Evolutionary conservation across 92 coral and sea anemone species (phyloP).

Genomic region (Umimayanthus chanpuru): DNA sequence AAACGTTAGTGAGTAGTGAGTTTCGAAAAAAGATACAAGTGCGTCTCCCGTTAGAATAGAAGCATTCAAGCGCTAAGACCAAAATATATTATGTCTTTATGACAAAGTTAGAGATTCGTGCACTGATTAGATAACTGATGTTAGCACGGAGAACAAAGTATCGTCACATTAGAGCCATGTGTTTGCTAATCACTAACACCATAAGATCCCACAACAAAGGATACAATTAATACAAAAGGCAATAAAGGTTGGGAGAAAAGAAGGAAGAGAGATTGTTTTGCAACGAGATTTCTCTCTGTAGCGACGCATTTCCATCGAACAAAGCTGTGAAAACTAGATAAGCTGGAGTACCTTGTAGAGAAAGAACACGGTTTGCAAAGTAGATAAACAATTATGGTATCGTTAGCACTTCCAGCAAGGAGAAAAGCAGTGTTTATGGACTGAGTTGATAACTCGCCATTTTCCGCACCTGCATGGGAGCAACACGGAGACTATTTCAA

Average conservation of each 20-base stretch:
- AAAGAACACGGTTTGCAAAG: not conserved
- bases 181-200: not conserved
- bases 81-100: not conserved
- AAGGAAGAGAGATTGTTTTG: not conserved
- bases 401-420: not conserved
- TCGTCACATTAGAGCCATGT: not conserved
- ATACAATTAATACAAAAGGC: not conserved
- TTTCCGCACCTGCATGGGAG: not conserved
- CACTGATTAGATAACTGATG: not conserved
- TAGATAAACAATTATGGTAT: conserved; percentile 1
- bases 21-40: not conserved
- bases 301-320: not conserved
- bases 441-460: not conserved
- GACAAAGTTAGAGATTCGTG: not conserved
- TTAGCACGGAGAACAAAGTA: not conserved
- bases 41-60: not conserved
- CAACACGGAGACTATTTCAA: not conserved
- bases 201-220: not conserved
- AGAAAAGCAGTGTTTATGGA: not conserved
- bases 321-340: not conserved
- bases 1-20: not conserved
- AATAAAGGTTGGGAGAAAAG: not conserved
- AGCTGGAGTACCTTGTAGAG: not conserved
- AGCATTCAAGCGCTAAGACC: not conserved
- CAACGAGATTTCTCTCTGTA: not conserved